Base-by-base conservation (phyloP, 2,797 vertebrate genomes). In the Ctenopoma kingsleyae region DNA sequence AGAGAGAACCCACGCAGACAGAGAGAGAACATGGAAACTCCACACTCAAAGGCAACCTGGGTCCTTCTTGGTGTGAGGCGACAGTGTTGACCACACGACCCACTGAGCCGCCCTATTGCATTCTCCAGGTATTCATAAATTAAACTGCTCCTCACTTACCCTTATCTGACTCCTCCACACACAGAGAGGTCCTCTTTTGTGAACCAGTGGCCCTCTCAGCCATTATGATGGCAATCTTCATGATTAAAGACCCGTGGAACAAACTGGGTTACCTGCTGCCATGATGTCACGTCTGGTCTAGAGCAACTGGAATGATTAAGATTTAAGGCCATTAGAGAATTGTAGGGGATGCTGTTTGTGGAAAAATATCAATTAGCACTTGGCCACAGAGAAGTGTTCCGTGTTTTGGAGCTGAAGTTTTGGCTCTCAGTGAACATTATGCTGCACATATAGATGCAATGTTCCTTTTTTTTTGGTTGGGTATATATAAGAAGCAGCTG, bases 211-310 rank as follows among this genome's bases (percentile, higher is more conserved):
- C 52, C 78, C 81, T 82, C 81, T 83, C 77, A 74, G 66, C 84
- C 84, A 87, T 89, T 90, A 90, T 85, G 87, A 91, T 86, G 87
- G 86, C 86, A 89, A 90, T 92, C 85, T 90, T 60, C 60, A 85
- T 88, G 90, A 91, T 89, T 90, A 89, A 90, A 90, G 87, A 87
- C 70, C 83, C 66, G 48, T 87, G 84, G 87, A 91, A 79, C 78
- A 76, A 86, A 87, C 82, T 72, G 75, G 80, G 82, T 85, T 93
- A 92, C 92, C 91, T 92, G 89, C 87, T 85, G 86, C 88, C 80
- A 90, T 93, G 93, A 93, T 90, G 92, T 93, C 91, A 93, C 83
- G 91, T 94, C 93, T 92, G 19, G 89, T 91, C 89, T 68, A 68
- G 71, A 78, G 82, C 69, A 71, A 81, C 72, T 53, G 80, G 82